Base-by-base conservation (phyloP, 2,797 vertebrate species). In the Astyanax mexicanus region DNA sequence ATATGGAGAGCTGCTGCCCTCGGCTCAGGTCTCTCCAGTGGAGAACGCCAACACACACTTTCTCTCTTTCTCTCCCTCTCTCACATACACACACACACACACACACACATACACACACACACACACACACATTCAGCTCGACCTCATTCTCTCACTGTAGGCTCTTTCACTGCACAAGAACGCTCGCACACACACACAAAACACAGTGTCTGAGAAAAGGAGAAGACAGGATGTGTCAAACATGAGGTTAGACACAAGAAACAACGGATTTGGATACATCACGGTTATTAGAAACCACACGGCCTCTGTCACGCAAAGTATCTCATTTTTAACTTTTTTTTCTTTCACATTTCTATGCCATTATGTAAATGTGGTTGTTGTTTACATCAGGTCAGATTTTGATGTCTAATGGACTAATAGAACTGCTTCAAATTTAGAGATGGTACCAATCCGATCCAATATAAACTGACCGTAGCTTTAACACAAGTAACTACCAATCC, bases 21-120 rank as follows among this genome's bases (percentile, higher is more conserved):
- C 58, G n/a, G 78, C 72, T 79, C 62, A 72, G 75, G 73, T 80
- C 74, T 65, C 78, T 76, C 47, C 45, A 80, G 73, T 66, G 75
- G 77, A 77, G 74, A 78, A 84, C 77, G 74, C 82, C 77, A 84
- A 80, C 80, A 84, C 80, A 71, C 27, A 23, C 17, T 27, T 17
- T 17, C 25, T 29, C 11, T 27, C 23, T 10, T 27, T 29, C 58
- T 11, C 32, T 6, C 42, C 32, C 29, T 32, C 29, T 32, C 29
- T 2, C 29, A 2, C 29, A 2, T 29, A 32, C 29, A 32, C 29
- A 32, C 29, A 32, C 29, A n/a, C n/a, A n/a, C n/a, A n/a, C n/a
- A n/a, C n/a, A n/a, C n/a, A n/a, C n/a, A n/a, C n/a, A n/a, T n/a
- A n/a, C n/a, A n/a, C n/a, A n/a, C n/a, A n/a, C n/a, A n/a, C n/a